Evolutionary conservation across 35 echinoderm and acorn worm species (phyloP), one percentile per base, ranked within the genome.

Genomic region (Eucidaris tribuloides): DNA sequence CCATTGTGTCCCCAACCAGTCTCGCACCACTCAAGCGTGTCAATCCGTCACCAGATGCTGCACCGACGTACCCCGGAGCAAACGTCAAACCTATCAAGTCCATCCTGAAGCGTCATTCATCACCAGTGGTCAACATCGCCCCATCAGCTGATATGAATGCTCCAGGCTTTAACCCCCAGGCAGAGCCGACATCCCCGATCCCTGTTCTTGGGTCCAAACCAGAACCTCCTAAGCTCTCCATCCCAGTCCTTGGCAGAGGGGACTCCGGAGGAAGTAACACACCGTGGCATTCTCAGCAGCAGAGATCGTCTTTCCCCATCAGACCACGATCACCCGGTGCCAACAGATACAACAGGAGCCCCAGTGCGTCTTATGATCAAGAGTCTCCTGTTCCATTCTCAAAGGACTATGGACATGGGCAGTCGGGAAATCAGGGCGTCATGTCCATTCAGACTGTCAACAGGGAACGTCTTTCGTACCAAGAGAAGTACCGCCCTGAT

Each of bases 381-480:
- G 63, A 84, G 28, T 45, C 45, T 43, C n/a, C 29, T 28, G 30
- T 41, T 23, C 36, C 9, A 11, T 63, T 24, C 7, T 9, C 40
- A 33, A 32, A 15, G 43, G 80, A 82, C 41, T 82, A 82, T 62
- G 52, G 18, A 20, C 80, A 82, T 59, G 42, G 55, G 17, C 9
- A 64, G 24, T 34, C 61, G 19, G 61, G n/a, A 52, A 52, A n/a
- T n/a, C n/a, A 7, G 41, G 41, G 7, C n/a, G 44, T n/a, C 34
- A 82, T 63, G 61, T 28, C 63, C 39, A 84, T 84, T 30, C 60
- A 84, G 61, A 84, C 82, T 17, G 28, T 84, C 61, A 48, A 65
- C 13, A 7, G 82, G 19, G 65, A 84, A 24, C 82, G 82, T 49
- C 62, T 42, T 23, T 3, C 63, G 15, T 84, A 71, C 25, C 82